phyloP scores from a whole-genome alignment of 2,888 invertebrate species.

The Phaonia tiefii region DNA sequence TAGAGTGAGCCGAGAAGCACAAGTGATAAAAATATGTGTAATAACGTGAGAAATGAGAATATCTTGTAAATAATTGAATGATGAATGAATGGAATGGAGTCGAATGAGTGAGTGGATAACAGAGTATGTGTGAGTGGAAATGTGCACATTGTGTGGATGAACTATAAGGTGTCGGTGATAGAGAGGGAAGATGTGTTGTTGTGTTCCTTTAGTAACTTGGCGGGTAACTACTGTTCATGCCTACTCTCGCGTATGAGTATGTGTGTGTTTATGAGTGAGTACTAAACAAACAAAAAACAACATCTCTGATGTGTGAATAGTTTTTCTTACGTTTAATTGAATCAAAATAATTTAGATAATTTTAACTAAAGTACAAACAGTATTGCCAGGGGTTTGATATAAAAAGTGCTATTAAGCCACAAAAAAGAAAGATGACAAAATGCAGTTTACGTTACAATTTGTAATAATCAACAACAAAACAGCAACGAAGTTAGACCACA shows the following conservation, averaged over 20 bases:
- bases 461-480: too few species aligned
- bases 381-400: neutral
- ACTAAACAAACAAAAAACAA: constrained; percentile 38
- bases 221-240: neutral
- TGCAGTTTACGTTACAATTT: too few species aligned
- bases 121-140: neutral
- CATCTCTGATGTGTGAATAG: constrained; percentile 1
- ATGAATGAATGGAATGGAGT: neutral
- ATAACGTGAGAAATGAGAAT: constrained; percentile 14
- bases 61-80: constrained; percentile 4
- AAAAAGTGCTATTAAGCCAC: too few species aligned
- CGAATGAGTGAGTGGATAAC: neutral
- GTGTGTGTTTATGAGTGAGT: constrained; percentile 32
- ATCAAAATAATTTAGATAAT: constrained; percentile 35
- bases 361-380: constrained; percentile 11
- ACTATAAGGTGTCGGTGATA: neutral
- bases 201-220: too few species aligned
- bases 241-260: neutral
- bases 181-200: neutral
- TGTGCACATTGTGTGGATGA: neutral
- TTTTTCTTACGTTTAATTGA: constrained; percentile 37
- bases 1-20: constrained; percentile 23
- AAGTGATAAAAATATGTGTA: constrained; percentile 45
- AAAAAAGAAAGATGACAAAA: too few species aligned
- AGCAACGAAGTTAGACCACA: too few species aligned